Evolutionary conservation across 2,888 invertebrate species (phyloP).

Genomic region (Nineta flava): DNA sequence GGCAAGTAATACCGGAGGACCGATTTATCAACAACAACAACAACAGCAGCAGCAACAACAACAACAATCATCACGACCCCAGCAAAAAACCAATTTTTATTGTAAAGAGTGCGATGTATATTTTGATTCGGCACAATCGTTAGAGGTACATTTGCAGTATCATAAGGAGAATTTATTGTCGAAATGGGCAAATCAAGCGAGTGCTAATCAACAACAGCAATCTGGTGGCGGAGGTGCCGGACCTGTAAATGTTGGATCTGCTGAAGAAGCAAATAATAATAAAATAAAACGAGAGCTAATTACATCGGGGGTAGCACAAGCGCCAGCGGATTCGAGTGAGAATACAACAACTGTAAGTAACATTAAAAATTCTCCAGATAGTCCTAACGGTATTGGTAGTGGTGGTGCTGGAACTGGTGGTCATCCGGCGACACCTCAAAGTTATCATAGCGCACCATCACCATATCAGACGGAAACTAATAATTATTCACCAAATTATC

Average conservation of each 20-base stretch:
- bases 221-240: constrained; percentile 14
- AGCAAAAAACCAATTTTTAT: constrained; percentile 33
- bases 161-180: constrained; percentile 61
- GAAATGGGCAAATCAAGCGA: constrained; percentile 48
- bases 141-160: constrained; percentile 66
- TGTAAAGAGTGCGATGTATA: constrained; percentile 63
- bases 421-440: constrained; percentile 47
- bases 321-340: constrained; percentile 63
- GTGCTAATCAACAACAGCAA: constrained; percentile 6
- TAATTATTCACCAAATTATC: constrained; percentile 35
- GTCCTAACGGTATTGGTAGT: constrained; percentile 35
- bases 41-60: constrained; percentile 12
- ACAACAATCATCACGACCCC: too few species aligned
- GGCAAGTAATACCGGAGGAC: constrained; percentile 32
- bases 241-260: too few species aligned
- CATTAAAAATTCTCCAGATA: constrained; percentile 38
- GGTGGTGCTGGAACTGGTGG: constrained; percentile 40
- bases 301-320: constrained; percentile 30
- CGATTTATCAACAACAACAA: constrained; percentile 33
- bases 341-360: constrained; percentile 29
- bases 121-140: constrained; percentile 58
- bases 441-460: constrained; percentile 48
- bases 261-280: constrained; percentile 50
- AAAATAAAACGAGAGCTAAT: constrained; percentile 38
- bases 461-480: constrained; percentile 46